Conservation (phyloP, 2,888 invertebrate species). For the Ophraella communa region DNA sequence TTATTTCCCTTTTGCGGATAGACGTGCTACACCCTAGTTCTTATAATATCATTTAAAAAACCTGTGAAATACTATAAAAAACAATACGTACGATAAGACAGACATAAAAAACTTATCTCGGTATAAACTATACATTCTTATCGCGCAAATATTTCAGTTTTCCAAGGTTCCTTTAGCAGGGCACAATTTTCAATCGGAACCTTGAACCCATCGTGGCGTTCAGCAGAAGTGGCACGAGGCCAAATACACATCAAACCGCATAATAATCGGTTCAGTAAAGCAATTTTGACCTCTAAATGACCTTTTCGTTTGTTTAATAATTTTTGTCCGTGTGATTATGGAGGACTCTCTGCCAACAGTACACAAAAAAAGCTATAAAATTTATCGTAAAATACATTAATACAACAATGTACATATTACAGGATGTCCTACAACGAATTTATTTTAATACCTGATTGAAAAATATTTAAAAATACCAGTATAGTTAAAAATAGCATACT, state of each 20-base stretch:
- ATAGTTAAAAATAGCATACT: too few species aligned
- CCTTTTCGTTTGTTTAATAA: constrained; percentile 38
- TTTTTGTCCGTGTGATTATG: constrained; percentile 11
- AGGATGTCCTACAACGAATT: background rate
- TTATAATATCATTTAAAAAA: too few species aligned
- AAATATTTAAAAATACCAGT: too few species aligned
- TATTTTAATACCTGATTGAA: too few species aligned
- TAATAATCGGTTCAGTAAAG: constrained; percentile 30
- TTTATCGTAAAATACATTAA: background rate
- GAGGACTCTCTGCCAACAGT: background rate
- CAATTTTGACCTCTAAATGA: constrained; percentile 47
- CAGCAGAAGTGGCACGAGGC: constrained; percentile 50
- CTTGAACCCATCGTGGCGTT: constrained; percentile 45
- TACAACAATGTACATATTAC: background rate
- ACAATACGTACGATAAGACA: background rate
- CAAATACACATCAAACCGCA: constrained; percentile 38
- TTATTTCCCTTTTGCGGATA: too few species aligned
- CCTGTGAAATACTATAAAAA: background rate
- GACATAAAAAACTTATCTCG: background rate
- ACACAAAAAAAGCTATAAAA: background rate
- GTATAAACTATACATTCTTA: constrained; percentile 2
- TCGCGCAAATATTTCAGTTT: constrained; percentile 13
- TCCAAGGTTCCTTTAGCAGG: constrained; percentile 37
- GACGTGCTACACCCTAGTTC: too few species aligned
- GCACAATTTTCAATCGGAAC: constrained; percentile 40